Base-by-base conservation (phyloP, 2,113 vertebrate species). In the Lasiurus borealis region DNA sequence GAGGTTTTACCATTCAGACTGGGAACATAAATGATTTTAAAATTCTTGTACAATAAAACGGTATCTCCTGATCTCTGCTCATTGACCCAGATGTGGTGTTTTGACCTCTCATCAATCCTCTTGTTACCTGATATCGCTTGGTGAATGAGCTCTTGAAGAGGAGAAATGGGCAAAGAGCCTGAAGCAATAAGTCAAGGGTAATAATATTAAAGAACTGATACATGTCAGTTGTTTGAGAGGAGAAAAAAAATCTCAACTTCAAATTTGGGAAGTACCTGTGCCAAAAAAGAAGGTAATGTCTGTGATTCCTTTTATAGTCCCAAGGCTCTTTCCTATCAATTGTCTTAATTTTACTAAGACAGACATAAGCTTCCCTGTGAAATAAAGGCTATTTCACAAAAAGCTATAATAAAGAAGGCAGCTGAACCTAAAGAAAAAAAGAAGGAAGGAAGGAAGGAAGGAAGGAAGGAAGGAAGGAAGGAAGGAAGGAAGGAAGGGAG, bases 41-140 rank as follows among this genome's bases (percentile, higher is more conserved):
- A 86, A 82, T 52, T 89, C 29, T 54, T 48, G 7, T 34, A 13
- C 13, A 54, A 48, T 23, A 59, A 40, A 82, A 64, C 16, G 19
- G 6, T 73, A 78, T 92, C 88, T 64, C 15, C 18, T 73, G 19
- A 57, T 73, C 82, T 88, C 54, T 88, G 54, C 16, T 88, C 46
- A n/a, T 6, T 88, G 88, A 83, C 93, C 91, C 86, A 57, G 44
- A 62, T 57, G 10, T 71, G 86, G 44, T 89, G 91, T 94, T 86
- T 78, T 1, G 69, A 75, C n/a, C 48, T 92, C 50, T 96, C 89
- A 88, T 89, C 93, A 90, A 54, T 90, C 52, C 72, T 77, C 78
- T 86, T 75, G 87, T 91, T 90, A 92, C 44, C 44, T 59, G 50
- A 97, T 97, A 83, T 76, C 31, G 64, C 66, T 94, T 88, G 40